Conservation (phyloP, 1,140 invertebrate species). For the Stegodyphus mimosarum region DNA sequence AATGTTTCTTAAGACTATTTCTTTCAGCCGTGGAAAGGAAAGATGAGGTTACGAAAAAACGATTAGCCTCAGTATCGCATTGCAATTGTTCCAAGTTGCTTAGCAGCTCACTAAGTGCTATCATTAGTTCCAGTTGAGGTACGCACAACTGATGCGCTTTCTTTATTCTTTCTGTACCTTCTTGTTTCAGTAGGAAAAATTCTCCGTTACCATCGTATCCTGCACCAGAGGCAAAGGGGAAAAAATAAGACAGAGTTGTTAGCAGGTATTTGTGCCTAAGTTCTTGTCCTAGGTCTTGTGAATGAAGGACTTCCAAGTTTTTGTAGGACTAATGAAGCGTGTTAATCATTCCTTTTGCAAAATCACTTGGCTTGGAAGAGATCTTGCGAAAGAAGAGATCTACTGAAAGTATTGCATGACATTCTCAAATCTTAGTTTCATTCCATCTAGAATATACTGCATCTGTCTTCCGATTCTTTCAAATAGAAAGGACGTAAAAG, state of each 20-base stretch:
- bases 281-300: not conserved
- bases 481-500: no score
- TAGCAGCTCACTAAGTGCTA: slow-evolving; percentile 44
- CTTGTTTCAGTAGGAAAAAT: no score
- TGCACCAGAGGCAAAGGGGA: slow-evolving; percentile 2
- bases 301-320: slow-evolving; percentile 1
- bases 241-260: slow-evolving; percentile 10
- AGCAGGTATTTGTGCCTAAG: slow-evolving; percentile 38
- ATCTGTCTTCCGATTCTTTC: no score
- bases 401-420: no score
- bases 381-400: no score
- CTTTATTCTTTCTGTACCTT: not conserved
- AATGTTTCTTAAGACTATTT: not conserved
- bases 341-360: no score
- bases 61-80: slow-evolving; percentile 32
- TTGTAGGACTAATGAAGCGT: slow-evolving; percentile 26
- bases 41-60: slow-evolving; percentile 32
- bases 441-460: no score
- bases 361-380: no score
- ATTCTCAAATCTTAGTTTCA: no score
- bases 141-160: slow-evolving; percentile 3
- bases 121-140: slow-evolving; percentile 51
- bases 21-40: not conserved
- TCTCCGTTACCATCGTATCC: not conserved
- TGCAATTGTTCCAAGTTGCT: slow-evolving; percentile 42